Base-by-base conservation (phyloP, 2,888 invertebrate genomes). In the Pachliopta kotzebuea region DNA sequence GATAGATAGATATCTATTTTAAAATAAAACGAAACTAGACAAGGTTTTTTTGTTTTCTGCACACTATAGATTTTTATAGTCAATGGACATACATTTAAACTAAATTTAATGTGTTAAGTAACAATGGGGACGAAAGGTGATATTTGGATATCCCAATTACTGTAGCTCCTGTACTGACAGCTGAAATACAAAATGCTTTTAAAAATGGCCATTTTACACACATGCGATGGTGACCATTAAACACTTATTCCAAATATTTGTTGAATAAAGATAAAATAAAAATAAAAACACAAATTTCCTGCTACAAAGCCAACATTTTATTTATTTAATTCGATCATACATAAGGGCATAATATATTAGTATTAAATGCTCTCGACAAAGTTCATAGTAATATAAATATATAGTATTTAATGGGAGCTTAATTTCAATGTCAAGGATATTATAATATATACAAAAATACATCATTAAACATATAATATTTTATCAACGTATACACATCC, bases 221-320 rank as follows among this genome's bases (percentile, higher is more conserved):
- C 3, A 37, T 37, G 14, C 14, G 37, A 37, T 1, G 3, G 0
- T 11, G 14, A 37, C 37, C 26, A 3, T 37, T 14, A 37, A 37
- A 1, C 14, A 14, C 14, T 4, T 37, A 11, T 31, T 31, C 11
- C 4, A 37, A 37, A 14, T 37, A 37, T 14, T 1, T 37, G 14
- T 11, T 37, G 14, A 31, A 31, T 42, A 4, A 45, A 7, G n/a
- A 7, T 26, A 37, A 54, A 50, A 52, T 49, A 60, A 59, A 67
- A 67, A 61, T 37, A 11, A 37, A 55, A 65, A 64, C 57, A 45
- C 53, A 63, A 60, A 57, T 52, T 56, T 53, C 24, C 45, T 64
- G 69, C 58, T 65, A 62, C 69, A 69, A 70, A 72, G 71, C 71
- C 70, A 71, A 70, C 72, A 67, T 67, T 72, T 72, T 71, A 71